Evolutionary conservation across 2,888 invertebrate genomes (phyloP).

Genomic region (Diarsia brunnea): DNA sequence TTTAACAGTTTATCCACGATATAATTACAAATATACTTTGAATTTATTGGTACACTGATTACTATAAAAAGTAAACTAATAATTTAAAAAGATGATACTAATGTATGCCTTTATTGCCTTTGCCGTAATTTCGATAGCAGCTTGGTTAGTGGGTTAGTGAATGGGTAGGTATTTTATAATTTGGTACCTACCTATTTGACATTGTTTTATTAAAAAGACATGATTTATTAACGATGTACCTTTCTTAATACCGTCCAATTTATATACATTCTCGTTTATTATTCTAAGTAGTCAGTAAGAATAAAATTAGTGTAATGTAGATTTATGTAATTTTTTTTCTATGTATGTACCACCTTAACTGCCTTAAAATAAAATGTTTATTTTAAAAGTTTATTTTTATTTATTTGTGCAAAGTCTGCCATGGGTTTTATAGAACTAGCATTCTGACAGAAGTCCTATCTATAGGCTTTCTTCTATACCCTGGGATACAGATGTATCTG

Average conservation of each 20-base stretch:
- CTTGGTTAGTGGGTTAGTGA: slow-evolving; percentile 7
- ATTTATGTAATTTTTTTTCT: slow-evolving; percentile 36
- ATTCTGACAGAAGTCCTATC: not conserved
- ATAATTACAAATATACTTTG: not conserved
- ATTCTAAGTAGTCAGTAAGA: slow-evolving; percentile 38
- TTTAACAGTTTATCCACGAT: not conserved
- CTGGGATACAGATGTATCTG: too few relatives aligned
- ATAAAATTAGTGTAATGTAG: slow-evolving; percentile 34
- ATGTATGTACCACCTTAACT: slow-evolving; percentile 41
- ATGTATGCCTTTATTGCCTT: not conserved
- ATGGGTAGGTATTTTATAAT: slow-evolving; percentile 1
- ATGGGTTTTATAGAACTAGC: not conserved
- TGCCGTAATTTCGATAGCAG: slow-evolving; percentile 5
- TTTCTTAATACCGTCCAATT: slow-evolving; percentile 64
- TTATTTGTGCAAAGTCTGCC: not conserved
- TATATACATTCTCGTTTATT: slow-evolving; percentile 21
- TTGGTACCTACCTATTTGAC: slow-evolving; percentile 10
- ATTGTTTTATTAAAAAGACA: slow-evolving; percentile 38
- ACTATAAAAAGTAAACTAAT: not conserved
- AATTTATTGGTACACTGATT: not conserved
- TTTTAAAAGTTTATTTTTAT: slow-evolving; percentile 33
- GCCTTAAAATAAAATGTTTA: slow-evolving; percentile 59
- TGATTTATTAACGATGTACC: slow-evolving; percentile 54
- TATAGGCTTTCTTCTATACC: not conserved
- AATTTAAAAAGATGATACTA: not conserved